Conservation (phyloP, 2,888 invertebrate genomes). For the Eupeodes latifasciatus region DNA sequence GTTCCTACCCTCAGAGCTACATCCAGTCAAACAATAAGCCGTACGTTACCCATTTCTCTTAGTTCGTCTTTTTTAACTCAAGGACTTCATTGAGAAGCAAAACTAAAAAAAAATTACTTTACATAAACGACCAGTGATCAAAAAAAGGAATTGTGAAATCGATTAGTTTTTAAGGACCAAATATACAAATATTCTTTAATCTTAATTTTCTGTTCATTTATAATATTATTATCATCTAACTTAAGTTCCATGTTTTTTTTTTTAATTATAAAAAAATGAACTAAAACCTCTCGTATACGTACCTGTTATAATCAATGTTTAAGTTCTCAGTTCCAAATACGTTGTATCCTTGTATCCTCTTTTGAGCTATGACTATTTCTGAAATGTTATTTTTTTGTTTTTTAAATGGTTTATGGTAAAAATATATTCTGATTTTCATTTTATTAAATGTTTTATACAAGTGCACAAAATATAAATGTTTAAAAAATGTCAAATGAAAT, state of each 20-base stretch:
- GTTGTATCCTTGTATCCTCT: conserved; percentile 42
- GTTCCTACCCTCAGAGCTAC: conserved; percentile 75
- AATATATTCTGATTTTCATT: conserved; percentile 8
- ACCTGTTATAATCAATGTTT: conserved; percentile 62
- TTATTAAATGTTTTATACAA: conserved; percentile 57
- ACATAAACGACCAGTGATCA: conserved; percentile 67
- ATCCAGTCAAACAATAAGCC: conserved; percentile 75
- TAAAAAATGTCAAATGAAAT: conserved; percentile 2
- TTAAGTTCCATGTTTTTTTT: conserved; percentile 48
- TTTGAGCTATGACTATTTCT: conserved; percentile 28
- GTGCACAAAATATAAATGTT: conserved; percentile 61
- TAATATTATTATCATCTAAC: conserved; percentile 1
- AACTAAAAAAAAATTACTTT: not conserved
- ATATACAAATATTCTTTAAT: conserved; percentile 32
- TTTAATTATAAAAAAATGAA: not conserved
- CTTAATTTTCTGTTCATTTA: conserved; percentile 49
- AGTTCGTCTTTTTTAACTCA: conserved; percentile 79
- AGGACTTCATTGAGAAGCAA: conserved; percentile 41
- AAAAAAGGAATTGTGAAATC: conserved; percentile 47
- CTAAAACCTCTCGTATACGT: conserved; percentile 48
- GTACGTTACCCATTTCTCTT: conserved; percentile 79
- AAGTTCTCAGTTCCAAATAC: conserved; percentile 51
- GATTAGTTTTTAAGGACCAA: conserved; percentile 29
- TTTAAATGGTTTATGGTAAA: conserved; percentile 68
- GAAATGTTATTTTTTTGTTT: conserved; percentile 7